Conservation (phyloP, 2,113 vertebrate species). For the Erpornis zantholeuca region DNA sequence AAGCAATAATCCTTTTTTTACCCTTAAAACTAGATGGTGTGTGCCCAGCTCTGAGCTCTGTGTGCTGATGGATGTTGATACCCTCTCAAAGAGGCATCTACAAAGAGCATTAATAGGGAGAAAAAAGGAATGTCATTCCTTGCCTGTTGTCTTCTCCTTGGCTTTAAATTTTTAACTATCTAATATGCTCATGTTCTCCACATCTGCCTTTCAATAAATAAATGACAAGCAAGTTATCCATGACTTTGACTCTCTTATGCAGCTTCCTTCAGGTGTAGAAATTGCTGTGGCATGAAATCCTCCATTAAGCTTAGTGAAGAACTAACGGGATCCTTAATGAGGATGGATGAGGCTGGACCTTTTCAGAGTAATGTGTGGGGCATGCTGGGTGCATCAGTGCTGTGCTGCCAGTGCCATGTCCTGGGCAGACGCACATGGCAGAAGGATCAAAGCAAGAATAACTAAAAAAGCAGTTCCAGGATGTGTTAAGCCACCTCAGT, state of each 20-base stretch:
- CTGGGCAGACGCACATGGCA: neutral
- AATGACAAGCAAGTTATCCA: neutral
- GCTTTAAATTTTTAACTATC: neutral
- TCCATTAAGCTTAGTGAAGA: neutral
- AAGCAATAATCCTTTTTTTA: conserved; percentile 39
- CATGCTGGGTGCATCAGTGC: neutral
- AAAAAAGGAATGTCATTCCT: neutral
- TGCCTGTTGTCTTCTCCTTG: neutral
- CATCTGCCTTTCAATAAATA: neutral
- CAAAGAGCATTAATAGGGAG: neutral
- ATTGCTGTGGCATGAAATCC: neutral
- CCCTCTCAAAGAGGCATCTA: neutral
- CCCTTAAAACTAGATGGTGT: neutral
- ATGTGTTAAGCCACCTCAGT: neutral
- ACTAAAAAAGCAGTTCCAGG: neutral
- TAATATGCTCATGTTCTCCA: neutral
- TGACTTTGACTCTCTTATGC: neutral
- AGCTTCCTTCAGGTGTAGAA: neutral
- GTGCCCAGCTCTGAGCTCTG: conserved; percentile 1
- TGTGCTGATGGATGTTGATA: conserved; percentile 28
- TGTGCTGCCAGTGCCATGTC: neutral
- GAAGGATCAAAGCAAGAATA: neutral
- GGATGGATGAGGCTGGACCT: neutral
- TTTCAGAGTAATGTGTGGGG: neutral
- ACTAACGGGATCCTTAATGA: neutral